Base-by-base conservation (phyloP, 2,888 invertebrate species). In the Eupithecia pulchellata region DNA sequence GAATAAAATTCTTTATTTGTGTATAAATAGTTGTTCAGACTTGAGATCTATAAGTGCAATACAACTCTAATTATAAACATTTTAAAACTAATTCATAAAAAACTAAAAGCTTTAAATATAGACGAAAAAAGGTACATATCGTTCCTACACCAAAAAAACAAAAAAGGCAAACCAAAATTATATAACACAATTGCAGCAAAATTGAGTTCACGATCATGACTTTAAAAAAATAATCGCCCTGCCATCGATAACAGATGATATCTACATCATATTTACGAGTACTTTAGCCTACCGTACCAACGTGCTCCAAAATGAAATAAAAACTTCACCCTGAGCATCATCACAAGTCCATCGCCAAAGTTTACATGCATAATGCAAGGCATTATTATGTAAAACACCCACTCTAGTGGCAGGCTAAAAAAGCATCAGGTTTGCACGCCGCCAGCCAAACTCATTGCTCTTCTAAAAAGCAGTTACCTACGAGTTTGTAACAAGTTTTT, bases 301-400 rank as follows among this genome's bases (percentile, higher is more conserved):
- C n/a, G n/a, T n/a, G 8, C 20, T 47, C 47, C 14, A 27, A 55
- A 25, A 55, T 29, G 14, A 57, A 27, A 57, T 17, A 27, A 57
- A 57, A 29, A 57, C 29, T 29, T 57, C 29, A 29, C 14, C 57
- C 42, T n/a, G 42, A 42, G 42, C 42, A 55, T 55, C 42, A 55
- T 55, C 55, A 55, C 27, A 14, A 27, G 27, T 14, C 55, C 57
- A 57, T 29, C 20, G 25, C 4, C 25, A 52, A 52, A 52, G 52
- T 52, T 25, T 52, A 70, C 68, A 87, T 89, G 82, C 84, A 89
- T 90, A 83, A 89, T 89, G 87, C 87, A 89, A 75, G 77, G 79
- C 39, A 87, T 89, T 89, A 89, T 85, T 86, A 89, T 89, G 90
- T 82, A 83, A 88, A 72, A 88, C 86, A 81, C 71, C 72, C 76